phyloP scores from a whole-genome alignment of 2,797 vertebrate genomes.

The Oreortyx pictus region DNA sequence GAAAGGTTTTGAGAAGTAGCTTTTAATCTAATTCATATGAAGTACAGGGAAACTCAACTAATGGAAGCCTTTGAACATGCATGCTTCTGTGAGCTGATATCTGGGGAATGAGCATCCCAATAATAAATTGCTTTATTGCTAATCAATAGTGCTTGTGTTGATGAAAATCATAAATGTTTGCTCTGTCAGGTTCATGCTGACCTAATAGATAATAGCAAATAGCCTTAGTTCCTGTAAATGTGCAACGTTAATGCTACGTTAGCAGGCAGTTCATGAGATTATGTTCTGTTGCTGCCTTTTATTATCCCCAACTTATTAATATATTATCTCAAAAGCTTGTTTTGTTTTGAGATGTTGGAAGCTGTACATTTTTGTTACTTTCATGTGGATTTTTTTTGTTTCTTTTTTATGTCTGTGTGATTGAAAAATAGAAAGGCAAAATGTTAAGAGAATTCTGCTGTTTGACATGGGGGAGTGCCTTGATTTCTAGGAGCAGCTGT shows the following conservation, averaged over 20 bases:
- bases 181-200: background rate
- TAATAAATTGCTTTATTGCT: background rate
- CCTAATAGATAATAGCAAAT: background rate
- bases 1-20: background rate
- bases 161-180: background rate
- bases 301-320: background rate
- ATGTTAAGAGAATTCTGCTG: background rate
- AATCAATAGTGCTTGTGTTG: background rate
- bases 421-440: background rate
- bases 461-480: background rate
- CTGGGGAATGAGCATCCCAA: background rate
- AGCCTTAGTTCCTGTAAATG: background rate
- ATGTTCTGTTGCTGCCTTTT: background rate
- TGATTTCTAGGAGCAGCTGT: background rate
- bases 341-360: background rate
- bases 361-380: background rate
- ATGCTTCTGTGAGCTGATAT: background rate
- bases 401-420: background rate
- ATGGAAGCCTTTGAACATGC: background rate
- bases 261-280: background rate
- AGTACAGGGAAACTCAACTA: background rate
- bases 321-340: background rate
- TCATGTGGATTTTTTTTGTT: background rate
- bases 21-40: constrained; percentile 20
- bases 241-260: background rate